Percentiles rank a stretch among this genome's conserved stretches.
Conservation (phyloP, 1,140 invertebrate genomes). For the Epicauta chinensis region DNA sequence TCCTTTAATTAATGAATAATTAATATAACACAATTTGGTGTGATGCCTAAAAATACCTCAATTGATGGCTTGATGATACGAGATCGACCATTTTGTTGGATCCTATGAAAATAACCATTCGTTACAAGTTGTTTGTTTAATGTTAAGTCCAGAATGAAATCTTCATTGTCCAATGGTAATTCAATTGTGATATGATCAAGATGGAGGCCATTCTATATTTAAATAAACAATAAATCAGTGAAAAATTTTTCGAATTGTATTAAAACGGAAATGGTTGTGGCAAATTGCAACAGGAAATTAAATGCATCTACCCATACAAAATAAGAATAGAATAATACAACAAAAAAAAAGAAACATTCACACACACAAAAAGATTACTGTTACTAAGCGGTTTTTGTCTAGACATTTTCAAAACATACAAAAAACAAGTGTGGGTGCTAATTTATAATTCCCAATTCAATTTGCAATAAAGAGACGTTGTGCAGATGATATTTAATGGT, state of each 20-base stretch:
- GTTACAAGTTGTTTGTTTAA: slow-evolving; percentile 73
- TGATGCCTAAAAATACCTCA: slow-evolving; percentile 52
- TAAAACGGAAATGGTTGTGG: background rate
- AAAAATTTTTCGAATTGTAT: background rate
- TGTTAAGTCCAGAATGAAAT: slow-evolving; percentile 64
- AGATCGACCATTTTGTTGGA: slow-evolving; percentile 61
- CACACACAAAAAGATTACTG: background rate
- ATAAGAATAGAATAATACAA: background rate
- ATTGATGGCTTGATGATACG: slow-evolving; percentile 54
- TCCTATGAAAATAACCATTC: slow-evolving; percentile 63
- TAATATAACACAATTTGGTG: background rate
- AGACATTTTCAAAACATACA: too few species aligned
- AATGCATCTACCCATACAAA: background rate
- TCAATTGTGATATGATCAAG: slow-evolving; percentile 60
- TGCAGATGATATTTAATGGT: too few species aligned
- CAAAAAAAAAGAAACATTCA: background rate
- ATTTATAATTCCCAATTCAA: background rate
- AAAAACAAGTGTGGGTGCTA: too few species aligned
- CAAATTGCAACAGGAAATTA: background rate
- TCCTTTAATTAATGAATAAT: slow-evolving; percentile 52
- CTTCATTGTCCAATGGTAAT: slow-evolving; percentile 58
- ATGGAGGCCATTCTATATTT: slow-evolving; percentile 55
- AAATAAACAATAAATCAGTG: slow-evolving; percentile 16
- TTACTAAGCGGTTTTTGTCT: background rate
- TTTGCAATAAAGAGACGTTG: too few species aligned